Base-by-base conservation (phyloP, 2,888 invertebrate species). In the Phortica magna region DNA sequence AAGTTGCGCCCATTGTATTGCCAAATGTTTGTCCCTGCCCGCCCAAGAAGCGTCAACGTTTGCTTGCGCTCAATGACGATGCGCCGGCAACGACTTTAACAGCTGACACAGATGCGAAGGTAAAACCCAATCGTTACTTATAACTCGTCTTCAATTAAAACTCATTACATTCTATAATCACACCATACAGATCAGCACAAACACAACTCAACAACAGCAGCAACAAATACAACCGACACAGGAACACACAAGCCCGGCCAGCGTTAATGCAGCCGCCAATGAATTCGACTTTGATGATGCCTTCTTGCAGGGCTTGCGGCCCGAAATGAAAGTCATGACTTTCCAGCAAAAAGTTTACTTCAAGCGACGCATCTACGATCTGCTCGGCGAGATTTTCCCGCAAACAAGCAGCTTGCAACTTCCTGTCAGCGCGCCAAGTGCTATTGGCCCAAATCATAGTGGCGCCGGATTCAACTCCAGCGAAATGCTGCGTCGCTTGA, bases 321-420 rank as follows among this genome's bases (percentile, higher is more conserved):
- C 90, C 70, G 91, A 91, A 80, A 90, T 91, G 84, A 86, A 88
- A 31, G 83, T 82, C 10, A 91, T 91, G 91, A 87, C 89, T 74
- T 88, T 89, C 19, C 86, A 87, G 10, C 90, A 91, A 77, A 91
- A 90, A 61, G 84, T 91, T 0, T 79, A 83, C 12, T 91, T 91
- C 73, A 91, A 91, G 73, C 85, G 88, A 0, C 88, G 91, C 68
- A 85, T 91, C 0, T 91, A 90, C 64, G 89, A 88, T 64, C 81
- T 88, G 9, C 78, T 91, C 5, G 83, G 85, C n/a, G 89, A 91
- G 73, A 89, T 91, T 10, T 91, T 90, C 39, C 59, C 57, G 22
- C 55, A 55, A 14, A 55, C 70, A 12, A 55, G n/a, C 9, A 71
- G 55, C 17, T 14, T 71, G 64, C 77, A 80, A 7, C 9, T 70